These are phyloP conservation scores for Datnioides undecimradiatus DNA, from an alignment of 2,113 vertebrate genomes.

Conservation along the genomic window DNA sequence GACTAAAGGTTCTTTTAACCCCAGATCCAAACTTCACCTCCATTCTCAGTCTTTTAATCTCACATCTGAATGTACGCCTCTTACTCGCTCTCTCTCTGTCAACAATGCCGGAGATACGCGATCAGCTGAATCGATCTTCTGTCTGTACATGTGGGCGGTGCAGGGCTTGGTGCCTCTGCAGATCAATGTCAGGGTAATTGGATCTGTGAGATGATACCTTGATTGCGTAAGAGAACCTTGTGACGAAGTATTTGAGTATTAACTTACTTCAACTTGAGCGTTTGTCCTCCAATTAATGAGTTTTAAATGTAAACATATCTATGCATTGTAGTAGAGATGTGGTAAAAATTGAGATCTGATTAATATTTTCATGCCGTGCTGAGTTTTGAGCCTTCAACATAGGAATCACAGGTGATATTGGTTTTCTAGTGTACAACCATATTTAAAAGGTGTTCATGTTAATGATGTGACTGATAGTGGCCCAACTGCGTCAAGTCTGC, in stretches of 20 bases:
- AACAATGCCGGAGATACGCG: constrained; percentile 53
- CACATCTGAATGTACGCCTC: constrained; percentile 41
- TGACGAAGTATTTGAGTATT: constrained; percentile 27
- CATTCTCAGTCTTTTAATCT: constrained; percentile 58
- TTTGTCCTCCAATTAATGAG: not conserved
- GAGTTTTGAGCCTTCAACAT: not conserved
- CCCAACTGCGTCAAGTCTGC: no score
- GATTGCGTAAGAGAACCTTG: constrained; percentile 53
- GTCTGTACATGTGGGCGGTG: constrained; percentile 55
- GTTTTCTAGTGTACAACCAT: no score
- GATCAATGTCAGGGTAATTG: constrained; percentile 76
- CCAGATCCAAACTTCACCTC: constrained; percentile 7
- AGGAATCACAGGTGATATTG: no score
- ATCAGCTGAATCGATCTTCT: constrained; percentile 76
- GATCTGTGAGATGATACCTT: constrained; percentile 50
- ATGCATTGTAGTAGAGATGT: not conserved
- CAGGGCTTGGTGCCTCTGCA: constrained; percentile 42
- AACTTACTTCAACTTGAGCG: constrained; percentile 9
- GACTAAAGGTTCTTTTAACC: constrained; percentile 41
- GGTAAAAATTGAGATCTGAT: not conserved
- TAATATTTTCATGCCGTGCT: not conserved
- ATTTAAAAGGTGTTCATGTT: no score
- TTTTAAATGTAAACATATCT: no score
- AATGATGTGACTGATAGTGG: no score
- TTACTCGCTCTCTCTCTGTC: constrained; percentile 45